Conservation (phyloP, 2,888 invertebrate genomes). For the Cerastoderma edule region DNA sequence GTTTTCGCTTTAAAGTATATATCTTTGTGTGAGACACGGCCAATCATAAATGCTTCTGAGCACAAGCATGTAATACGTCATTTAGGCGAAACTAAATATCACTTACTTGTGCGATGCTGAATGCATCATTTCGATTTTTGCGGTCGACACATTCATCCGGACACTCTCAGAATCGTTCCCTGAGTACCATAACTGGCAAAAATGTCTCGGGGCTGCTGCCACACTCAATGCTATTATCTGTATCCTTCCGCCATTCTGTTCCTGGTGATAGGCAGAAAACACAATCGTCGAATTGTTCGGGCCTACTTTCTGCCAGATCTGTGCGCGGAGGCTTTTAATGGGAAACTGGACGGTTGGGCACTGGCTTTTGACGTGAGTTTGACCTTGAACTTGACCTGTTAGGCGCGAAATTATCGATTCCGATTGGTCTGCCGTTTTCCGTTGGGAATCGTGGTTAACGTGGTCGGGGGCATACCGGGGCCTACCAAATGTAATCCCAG, state of each 20-base stretch:
- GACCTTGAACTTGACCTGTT: not conserved
- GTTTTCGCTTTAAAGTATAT: not conserved
- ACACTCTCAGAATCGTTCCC: not conserved
- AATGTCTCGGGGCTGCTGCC: not conserved
- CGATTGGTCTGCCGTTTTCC: not conserved
- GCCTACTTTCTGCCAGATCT: slow-evolving; percentile 15
- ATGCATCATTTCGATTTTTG: not conserved
- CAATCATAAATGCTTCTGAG: not conserved
- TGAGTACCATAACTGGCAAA: slow-evolving; percentile 15
- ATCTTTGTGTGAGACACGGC: not conserved
- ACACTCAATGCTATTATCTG: slow-evolving; percentile 2
- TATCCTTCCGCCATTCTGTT: not conserved
- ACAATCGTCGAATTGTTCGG: not conserved
- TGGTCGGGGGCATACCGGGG: not conserved
- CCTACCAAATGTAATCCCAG: not conserved
- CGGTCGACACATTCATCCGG: not conserved
- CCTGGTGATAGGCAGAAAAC: slow-evolving; percentile 11
- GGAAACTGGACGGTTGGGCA: not conserved
- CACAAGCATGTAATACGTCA: not conserved
- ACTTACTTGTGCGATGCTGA: slow-evolving; percentile 3
- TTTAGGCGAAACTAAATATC: not conserved
- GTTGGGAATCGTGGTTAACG: not conserved
- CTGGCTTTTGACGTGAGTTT: not conserved
- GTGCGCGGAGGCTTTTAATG: not conserved
- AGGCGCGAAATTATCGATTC: not conserved